Evolutionary conservation across 2,113 vertebrate species (phyloP).

Genomic region (Odobenus rosmarus): DNA sequence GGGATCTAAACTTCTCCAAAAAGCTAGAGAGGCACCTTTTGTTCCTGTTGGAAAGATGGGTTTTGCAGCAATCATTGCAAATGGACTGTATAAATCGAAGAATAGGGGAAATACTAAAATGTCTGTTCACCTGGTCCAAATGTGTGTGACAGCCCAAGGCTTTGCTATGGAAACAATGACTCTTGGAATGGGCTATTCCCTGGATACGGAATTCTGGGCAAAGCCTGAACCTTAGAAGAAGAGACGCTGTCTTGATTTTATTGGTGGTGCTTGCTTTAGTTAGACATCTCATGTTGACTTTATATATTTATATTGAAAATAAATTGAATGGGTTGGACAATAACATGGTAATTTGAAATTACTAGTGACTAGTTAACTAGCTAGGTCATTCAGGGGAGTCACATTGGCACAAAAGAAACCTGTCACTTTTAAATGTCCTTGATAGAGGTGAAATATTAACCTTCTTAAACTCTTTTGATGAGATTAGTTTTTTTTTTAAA

Average conservation of each 20-base stretch:
- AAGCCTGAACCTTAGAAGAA: background rate
- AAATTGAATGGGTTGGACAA: background rate
- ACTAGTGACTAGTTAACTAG: background rate
- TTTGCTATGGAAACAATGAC: background rate
- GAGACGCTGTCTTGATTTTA: background rate
- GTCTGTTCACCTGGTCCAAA: background rate
- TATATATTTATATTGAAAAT: background rate
- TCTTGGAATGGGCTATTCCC: background rate
- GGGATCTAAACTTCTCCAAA: background rate
- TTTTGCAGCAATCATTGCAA: background rate
- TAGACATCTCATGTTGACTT: background rate
- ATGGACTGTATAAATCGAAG: background rate
- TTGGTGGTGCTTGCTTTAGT: background rate
- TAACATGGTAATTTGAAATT: background rate
- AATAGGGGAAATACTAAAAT: background rate
- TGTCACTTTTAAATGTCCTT: background rate
- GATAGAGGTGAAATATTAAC: background rate
- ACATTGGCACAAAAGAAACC: background rate
- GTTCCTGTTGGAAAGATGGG: background rate
- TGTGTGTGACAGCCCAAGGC: background rate
- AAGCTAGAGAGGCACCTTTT: background rate
- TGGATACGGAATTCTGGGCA: background rate
- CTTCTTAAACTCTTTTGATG: background rate
- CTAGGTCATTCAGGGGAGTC: background rate
- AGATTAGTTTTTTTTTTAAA: background rate